Conservation (phyloP, 2,888 invertebrate species). For the Cataglyphis rosenhaueri region DNA sequence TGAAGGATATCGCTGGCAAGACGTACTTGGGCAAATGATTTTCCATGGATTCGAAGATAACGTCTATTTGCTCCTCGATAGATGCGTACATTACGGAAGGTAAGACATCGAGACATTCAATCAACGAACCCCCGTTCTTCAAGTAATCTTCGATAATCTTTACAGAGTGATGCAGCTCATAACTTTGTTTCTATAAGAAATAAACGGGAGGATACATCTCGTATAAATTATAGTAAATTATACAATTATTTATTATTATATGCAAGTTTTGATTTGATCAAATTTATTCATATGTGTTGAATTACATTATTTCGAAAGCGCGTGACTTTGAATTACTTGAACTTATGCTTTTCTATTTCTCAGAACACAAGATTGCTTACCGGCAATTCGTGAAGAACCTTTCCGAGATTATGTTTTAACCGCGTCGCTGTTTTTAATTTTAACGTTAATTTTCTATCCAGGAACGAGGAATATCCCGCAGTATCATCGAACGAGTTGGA, state of each 20-base stretch:
- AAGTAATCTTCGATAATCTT: constrained; percentile 50
- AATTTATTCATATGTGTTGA: not conserved
- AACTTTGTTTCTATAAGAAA: constrained; percentile 18
- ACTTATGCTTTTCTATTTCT: not conserved
- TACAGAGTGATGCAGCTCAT: constrained; percentile 50
- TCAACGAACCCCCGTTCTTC: constrained; percentile 48
- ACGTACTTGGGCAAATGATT: constrained; percentile 28
- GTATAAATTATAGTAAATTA: not conserved
- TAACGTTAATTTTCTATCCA: constrained; percentile 35
- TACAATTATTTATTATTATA: not conserved
- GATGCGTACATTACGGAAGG: constrained; percentile 24
- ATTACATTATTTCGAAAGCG: not conserved
- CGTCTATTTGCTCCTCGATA: constrained; percentile 40
- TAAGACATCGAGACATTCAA: constrained; percentile 44
- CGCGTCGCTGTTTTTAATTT: constrained; percentile 45
- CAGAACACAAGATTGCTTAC: not conserved
- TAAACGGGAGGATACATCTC: not conserved
- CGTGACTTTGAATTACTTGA: not conserved
- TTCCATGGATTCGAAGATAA: constrained; percentile 50
- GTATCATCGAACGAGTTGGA: not conserved
- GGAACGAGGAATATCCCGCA: not conserved
- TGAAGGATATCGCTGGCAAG: constrained; percentile 32
- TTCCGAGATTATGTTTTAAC: constrained; percentile 49
- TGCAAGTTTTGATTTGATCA: not conserved
- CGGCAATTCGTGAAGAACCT: constrained; percentile 43